Conservation (phyloP, 2,797 vertebrate genomes). For the Urophycis tenuis region DNA sequence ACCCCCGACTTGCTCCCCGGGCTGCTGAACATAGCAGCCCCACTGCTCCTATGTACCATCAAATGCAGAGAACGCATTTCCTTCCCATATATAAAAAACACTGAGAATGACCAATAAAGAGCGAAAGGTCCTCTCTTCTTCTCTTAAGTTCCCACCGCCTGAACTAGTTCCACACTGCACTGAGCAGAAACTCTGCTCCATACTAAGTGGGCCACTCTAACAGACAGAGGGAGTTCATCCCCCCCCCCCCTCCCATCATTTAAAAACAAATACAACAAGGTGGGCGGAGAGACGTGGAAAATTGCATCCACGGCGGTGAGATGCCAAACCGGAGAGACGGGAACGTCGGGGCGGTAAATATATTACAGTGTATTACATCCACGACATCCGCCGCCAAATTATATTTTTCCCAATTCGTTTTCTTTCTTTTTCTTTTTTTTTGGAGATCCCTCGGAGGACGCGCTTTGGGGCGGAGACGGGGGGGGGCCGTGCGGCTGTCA, state of each 20-base stretch:
- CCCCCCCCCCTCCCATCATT: too few species aligned
- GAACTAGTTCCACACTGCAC: background rate
- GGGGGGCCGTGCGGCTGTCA: background rate
- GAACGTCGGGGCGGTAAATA: background rate
- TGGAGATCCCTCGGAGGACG: background rate
- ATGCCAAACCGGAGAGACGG: background rate
- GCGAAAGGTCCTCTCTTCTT: too few species aligned
- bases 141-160: background rate
- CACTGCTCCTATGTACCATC: too few species aligned
- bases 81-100: too few species aligned
- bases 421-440: too few species aligned
- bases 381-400: background rate
- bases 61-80: too few species aligned
- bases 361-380: background rate
- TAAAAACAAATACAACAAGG: too few species aligned
- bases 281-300: background rate
- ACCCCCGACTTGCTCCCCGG: too few species aligned
- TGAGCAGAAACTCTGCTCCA: background rate
- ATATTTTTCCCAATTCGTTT: background rate
- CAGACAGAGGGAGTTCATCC: too few species aligned
- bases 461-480: background rate
- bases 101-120: too few species aligned
- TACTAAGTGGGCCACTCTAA: too few species aligned
- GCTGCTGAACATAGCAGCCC: too few species aligned
- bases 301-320: background rate